These are phyloP conservation scores for Hipposideros larvatus DNA, from an alignment of 2,797 vertebrate genomes.

Conservation along the genomic window DNA sequence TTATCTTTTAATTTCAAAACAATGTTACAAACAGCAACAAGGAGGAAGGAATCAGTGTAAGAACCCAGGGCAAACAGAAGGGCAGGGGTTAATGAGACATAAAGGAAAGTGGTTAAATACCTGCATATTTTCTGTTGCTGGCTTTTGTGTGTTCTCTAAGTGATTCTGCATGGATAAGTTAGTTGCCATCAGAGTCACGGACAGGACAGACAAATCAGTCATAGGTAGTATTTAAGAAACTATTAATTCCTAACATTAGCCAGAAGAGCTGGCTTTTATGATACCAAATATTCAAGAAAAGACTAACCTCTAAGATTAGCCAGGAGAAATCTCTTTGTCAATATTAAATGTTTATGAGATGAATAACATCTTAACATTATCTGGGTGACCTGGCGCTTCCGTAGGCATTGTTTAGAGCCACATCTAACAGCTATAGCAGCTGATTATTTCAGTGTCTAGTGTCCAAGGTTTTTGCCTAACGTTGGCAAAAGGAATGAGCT, in stretches of 20 bases:
- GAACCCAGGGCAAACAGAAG: neutral
- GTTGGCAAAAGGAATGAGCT: neutral
- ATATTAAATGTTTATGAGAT: conserved; percentile 31
- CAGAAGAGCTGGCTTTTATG: neutral
- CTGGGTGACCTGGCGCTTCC: neutral
- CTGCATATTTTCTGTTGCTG: neutral
- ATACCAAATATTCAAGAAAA: conserved; percentile 36
- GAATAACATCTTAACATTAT: neutral
- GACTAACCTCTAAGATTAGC: neutral
- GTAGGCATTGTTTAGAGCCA: neutral
- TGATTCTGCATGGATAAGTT: neutral
- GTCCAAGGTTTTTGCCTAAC: conserved; percentile 3
- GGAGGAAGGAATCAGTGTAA: neutral
- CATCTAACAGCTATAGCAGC: neutral
- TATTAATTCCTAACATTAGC: neutral
- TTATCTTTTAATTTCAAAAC: conserved; percentile 13
- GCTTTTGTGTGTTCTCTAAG: neutral
- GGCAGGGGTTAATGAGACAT: neutral
- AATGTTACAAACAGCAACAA: neutral
- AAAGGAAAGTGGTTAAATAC: neutral
- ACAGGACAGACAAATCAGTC: neutral
- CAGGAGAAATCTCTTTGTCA: conserved; percentile 42
- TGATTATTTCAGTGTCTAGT: conserved; percentile 11
- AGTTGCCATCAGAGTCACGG: neutral
- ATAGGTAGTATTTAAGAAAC: conserved; percentile 13